Evolutionary conservation across 2,113 vertebrate genomes (phyloP), one percentile per base, ranked within the genome.

Genomic region (Progne subis): DNA sequence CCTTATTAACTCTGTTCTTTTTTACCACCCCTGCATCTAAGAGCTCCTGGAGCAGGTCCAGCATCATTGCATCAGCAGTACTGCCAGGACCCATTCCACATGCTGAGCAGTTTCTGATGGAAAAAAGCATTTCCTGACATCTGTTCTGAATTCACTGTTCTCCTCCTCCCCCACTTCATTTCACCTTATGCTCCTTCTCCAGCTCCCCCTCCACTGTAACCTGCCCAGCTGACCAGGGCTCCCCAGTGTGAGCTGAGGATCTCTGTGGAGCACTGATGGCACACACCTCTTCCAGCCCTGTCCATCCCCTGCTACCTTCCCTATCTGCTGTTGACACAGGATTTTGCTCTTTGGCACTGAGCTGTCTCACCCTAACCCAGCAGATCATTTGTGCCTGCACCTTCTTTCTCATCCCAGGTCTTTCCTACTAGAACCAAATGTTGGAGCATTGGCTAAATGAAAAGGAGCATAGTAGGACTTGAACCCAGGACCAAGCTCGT

Each of bases 121-220:
- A 88, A 94, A 92, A 90, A 94, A 82, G 44, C 76, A 88, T 82
- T 96, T 97, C 95, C 95, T 95, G 95, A 94, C 95, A 96, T 95
- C 94, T 96, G 96, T 56, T 97, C 68, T 64, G 82, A 92, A 94
- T 96, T 86, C 41, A 29, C n/a, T 44, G 25, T 60, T 83, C 75
- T 82, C n/a, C 72, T 90, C 87, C 90, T 65, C 69, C 84, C 77
- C 26, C 56, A 56, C 26, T 59, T 23, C 0, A 0, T 55, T 44
- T 70, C 12, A 2, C 15, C 55, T 63, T 0, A 0, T 2, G 2
- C 46, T 86, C 25, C n/a, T 63, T 63, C 46, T 47, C 50, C 61
- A 67, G 55, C 79, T 86, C 21, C 17, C 39, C 47, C 61, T 88
- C 67, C 68, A 59, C 7, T 82, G 71, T 34, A 82, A 93, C 82